Percentiles rank a stretch among this genome's conserved stretches.
These are phyloP conservation scores for Chlorocebus sabaeus DNA, from an alignment of 2,113 vertebrate genomes.

Conservation along the genomic window DNA sequence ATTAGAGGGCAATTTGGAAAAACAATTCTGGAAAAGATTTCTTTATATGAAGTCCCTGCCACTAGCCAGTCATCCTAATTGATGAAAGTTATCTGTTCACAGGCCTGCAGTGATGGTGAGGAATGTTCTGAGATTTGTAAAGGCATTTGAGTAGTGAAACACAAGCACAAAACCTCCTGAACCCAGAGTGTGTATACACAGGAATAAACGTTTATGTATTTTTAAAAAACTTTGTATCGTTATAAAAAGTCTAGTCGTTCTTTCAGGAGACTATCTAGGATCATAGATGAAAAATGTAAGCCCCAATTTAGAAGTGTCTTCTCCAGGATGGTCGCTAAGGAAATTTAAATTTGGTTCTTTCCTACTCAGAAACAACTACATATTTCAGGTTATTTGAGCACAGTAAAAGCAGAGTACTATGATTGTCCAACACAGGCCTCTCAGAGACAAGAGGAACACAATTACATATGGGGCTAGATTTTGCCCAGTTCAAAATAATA, in stretches of 20 bases:
- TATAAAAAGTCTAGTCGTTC: neutral
- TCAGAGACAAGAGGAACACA: neutral
- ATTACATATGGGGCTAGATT: neutral
- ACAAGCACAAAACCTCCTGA: neutral
- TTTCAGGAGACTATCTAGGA: neutral
- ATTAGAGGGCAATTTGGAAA: no score
- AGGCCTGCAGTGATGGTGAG: neutral
- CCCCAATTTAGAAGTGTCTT: neutral
- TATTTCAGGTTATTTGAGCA: neutral
- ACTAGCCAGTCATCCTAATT: neutral
- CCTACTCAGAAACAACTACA: neutral
- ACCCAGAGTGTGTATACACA: neutral
- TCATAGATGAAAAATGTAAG: neutral
- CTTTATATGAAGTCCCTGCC: neutral
- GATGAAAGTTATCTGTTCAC: neutral
- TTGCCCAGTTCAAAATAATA: neutral
- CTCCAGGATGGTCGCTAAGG: neutral
- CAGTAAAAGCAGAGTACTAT: neutral
- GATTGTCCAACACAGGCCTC: neutral
- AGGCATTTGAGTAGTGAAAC: neutral
- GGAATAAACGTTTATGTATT: neutral
- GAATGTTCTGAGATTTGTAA: neutral
- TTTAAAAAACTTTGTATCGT: neutral
- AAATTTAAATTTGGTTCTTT: neutral
- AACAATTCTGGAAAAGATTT: neutral